A percentile compares a stretch with the other conserved stretches of the same genome.
These are phyloP conservation scores for Scyliorhinus canicula DNA, from an alignment of 2,797 vertebrate genomes.

Conservation along the genomic window DNA sequence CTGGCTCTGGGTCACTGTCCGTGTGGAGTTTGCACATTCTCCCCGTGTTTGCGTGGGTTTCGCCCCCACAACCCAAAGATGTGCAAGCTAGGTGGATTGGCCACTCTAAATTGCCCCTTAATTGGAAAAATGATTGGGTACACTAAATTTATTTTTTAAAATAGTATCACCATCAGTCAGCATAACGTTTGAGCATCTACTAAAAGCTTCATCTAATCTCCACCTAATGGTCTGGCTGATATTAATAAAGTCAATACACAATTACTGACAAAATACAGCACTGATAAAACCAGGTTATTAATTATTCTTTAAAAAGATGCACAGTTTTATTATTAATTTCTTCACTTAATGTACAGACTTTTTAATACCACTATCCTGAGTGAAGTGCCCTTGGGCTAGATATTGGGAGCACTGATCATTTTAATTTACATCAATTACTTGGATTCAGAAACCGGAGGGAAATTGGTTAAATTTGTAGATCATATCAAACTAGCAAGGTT, in stretches of 20 bases:
- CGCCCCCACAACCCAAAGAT: too few relatives aligned
- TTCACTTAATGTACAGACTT: neutral
- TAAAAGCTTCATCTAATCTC: neutral
- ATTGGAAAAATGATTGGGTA: too few relatives aligned
- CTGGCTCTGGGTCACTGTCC: too few relatives aligned
- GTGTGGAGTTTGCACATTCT: too few relatives aligned
- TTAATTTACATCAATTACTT: neutral
- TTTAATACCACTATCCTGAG: neutral
- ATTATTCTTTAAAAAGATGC: neutral
- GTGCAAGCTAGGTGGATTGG: too few relatives aligned
- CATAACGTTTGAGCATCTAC: neutral
- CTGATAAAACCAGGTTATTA: neutral
- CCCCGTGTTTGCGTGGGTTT: too few relatives aligned
- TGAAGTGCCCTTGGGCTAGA: neutral
- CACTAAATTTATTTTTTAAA: too few relatives aligned
- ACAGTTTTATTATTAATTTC: neutral
- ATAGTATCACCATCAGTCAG: neutral
- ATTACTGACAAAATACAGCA: neutral
- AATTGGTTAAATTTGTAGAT: constrained; percentile 8
- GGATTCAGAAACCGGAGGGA: neutral
- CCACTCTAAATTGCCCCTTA: too few relatives aligned
- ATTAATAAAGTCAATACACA: neutral
- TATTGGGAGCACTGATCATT: neutral
- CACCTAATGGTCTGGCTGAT: neutral
- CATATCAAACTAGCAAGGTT: neutral